Evolutionary conservation across 1,140 invertebrate genomes (phyloP).

Genomic region (Magallana gigas): DNA sequence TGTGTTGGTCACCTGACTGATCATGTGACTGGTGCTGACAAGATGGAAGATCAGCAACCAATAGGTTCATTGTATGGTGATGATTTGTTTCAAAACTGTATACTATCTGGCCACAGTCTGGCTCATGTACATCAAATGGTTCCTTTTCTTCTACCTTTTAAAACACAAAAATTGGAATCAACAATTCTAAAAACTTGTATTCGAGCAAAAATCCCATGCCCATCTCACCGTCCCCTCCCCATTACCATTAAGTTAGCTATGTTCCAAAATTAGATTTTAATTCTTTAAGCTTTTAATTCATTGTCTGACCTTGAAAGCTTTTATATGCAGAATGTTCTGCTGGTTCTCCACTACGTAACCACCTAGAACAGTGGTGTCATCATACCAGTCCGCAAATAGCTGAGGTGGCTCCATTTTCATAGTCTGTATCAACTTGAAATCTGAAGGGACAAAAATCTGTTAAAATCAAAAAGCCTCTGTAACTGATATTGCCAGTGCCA

Average conservation of each 20-base stretch:
- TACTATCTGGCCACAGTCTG: slow-evolving; percentile 37
- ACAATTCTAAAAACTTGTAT: neutral
- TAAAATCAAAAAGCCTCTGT: too few relatives aligned
- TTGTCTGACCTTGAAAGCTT: slow-evolving; percentile 57
- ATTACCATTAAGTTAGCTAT: too few relatives aligned
- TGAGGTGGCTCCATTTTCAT: slow-evolving; percentile 66
- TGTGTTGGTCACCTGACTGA: neutral
- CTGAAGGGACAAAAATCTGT: slow-evolving; percentile 41
- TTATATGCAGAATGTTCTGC: slow-evolving; percentile 50
- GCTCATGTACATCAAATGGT: neutral
- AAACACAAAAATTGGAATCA: neutral
- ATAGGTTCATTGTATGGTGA: slow-evolving; percentile 60
- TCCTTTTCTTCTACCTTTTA: neutral
- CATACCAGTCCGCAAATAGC: slow-evolving; percentile 67
- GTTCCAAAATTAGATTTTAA: too few relatives aligned
- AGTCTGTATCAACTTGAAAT: slow-evolving; percentile 57
- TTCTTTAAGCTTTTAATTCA: too few relatives aligned
- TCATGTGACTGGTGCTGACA: neutral
- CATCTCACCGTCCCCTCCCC: too few relatives aligned
- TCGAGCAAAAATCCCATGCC: too few relatives aligned
- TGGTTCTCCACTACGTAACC: slow-evolving; percentile 51
- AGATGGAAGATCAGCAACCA: slow-evolving; percentile 56
- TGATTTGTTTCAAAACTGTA: slow-evolving; percentile 56
- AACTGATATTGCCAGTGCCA: too few relatives aligned
- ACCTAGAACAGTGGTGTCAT: slow-evolving; percentile 58